Percentiles rank a stretch among this genome's conserved stretches.
Conservation (phyloP, 2,113 vertebrate species). For the Boleophthalmus pectinirostris region DNA sequence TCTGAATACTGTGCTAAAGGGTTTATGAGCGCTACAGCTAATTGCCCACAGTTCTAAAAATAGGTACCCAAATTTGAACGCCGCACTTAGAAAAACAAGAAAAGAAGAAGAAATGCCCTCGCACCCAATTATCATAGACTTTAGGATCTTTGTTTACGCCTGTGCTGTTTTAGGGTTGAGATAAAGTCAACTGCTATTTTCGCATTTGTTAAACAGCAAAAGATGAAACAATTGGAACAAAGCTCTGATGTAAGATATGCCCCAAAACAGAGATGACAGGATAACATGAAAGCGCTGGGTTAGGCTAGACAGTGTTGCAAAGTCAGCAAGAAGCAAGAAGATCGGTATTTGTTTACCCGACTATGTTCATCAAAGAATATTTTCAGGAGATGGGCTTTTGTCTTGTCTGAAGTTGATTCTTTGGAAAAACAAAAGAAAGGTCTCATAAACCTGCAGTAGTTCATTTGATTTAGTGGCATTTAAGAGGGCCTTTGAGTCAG, state of each 20-base stretch:
- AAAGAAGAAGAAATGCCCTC: neutral
- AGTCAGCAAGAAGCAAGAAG: slow-evolving; percentile 1
- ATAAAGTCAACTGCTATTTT: neutral
- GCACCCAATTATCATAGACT: neutral
- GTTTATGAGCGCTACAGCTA: too few relatives aligned
- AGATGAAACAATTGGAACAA: neutral
- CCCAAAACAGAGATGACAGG: slow-evolving; percentile 2
- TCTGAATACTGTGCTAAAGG: too few relatives aligned
- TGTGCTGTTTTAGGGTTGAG: neutral
- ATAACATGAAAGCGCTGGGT: neutral
- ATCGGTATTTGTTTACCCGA: neutral
- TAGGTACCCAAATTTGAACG: neutral
- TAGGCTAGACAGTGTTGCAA: neutral
- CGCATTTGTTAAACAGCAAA: neutral
- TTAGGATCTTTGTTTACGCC: neutral
- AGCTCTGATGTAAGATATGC: neutral
- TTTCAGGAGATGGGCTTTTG: neutral
- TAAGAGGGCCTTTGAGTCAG: neutral
- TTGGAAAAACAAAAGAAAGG: slow-evolving; percentile 7
- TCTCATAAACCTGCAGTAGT: neutral
- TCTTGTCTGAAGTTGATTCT: neutral
- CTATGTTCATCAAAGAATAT: neutral
- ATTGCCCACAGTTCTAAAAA: too few relatives aligned
- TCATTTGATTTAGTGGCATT: slow-evolving; percentile 4
- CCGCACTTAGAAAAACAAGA: neutral